Base-by-base conservation (phyloP, 2,888 invertebrate species). In the Xanthia togata region DNA sequence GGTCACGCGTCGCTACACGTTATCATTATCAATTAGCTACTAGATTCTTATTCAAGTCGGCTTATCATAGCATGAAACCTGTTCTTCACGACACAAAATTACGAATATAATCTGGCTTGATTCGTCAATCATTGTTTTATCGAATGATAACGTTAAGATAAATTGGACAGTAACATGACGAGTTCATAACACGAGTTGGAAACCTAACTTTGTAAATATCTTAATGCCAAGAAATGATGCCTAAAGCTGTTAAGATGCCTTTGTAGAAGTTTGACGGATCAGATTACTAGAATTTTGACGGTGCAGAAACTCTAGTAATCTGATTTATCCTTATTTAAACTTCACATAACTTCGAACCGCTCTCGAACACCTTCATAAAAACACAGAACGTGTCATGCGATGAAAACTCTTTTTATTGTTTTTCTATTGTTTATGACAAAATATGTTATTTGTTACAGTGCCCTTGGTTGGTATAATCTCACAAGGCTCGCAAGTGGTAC, bases 401-500 rank as follows among this genome's bases (percentile, higher is more conserved):
- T 23, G 9, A 11, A 31, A 50, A 23, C 9, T 5, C 17, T 31
- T 23, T 31, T 14, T 31, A 31, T 47, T 65, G 31, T 4, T 2
- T 14, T 26, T 20, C 17, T 41, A 65, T 65, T 8, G 26, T 47
- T 53, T 57, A 26, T 53, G 14, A 55, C 50, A 38, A 68, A 9
- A 57, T 35, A 9, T 74, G 63, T 83, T 79, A 14, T 87, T 86
- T 84, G 73, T 94, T 94, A 70, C 94, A 97, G 97, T 95, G 85
- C 94, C 95, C 41, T 81, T 96, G 73, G 87, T 96, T 4, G 96
- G 96, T 31, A 94, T 96, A 70, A 94, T 96, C 81, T 89, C 95
- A 4, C 96, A 96, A 89, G 96, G 96, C 44, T 96, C 96, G 9
- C 96, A 96, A 87, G 96, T 97, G 47, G 96, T 96, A 17, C 96